Base-by-base conservation (phyloP, 2,113 vertebrate species). In the Eleginops maclovinus region DNA sequence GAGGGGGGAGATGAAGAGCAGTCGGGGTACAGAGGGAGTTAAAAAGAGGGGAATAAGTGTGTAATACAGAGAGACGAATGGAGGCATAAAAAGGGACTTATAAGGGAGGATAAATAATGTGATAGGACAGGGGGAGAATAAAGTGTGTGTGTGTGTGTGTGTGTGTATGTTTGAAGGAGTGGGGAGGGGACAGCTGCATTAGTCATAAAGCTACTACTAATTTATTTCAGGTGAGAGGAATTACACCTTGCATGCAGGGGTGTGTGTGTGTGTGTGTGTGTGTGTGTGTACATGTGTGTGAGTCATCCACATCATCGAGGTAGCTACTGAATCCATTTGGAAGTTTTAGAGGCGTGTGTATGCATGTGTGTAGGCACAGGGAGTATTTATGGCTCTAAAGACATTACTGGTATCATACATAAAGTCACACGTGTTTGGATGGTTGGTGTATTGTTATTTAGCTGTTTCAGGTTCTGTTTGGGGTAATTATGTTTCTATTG, bases 131-230 rank as follows among this genome's bases (percentile, higher is more conserved):
- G 31, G 64, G 24, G 64, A 21, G 63, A 73, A 6, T 24, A 16
- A 46, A 84, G 66, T 66, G 79, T 28, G 43, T 54, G 13, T 24
- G 69, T 40, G 55, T 56, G 68, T 72, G 63, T 86, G 82, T 82
- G 59, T 71, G 51, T 16, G 28, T 51, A n/a, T n/a, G n/a, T n/a
- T n/a, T n/a, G 43, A 61, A 55, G 40, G 17, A 54, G n/a, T 61
- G 72, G 81, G 75, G 65, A 72, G 69, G 72, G 72, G 66, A 79
- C 77, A 47, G 62, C 53, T 46, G 47, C 70, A 90, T 90, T 84
- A 82, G 69, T 90, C 82, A 89, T 76, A 31, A 83, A 86, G 75
- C 81, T 77, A 66, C 68, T 28, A 9, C 77, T 87, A 83, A 87
- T 90, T 83, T 69, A 83, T 83, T 59, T 64, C 36, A 85, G 54